Base-by-base conservation (phyloP, 2,797 vertebrate genomes). In the Xyrichtys novacula region DNA sequence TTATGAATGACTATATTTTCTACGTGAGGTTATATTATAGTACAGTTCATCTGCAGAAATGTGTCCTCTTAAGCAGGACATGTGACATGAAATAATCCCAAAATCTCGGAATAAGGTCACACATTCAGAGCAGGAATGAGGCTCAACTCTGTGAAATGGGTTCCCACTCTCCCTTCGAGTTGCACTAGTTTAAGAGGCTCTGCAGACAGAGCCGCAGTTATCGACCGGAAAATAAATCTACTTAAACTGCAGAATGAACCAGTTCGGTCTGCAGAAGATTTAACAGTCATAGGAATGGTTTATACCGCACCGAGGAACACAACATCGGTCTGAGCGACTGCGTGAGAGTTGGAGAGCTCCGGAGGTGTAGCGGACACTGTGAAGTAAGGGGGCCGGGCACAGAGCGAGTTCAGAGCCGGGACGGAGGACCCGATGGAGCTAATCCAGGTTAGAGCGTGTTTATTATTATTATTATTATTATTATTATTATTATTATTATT, bases 381-480 rank as follows among this genome's bases (percentile, higher is more conserved):
- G 31, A 14, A 58, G 53, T 55, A 47, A 28, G 36, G 7, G 12
- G 71, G 59, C 42, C 67, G 40, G 55, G 19, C 55, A 39, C 20
- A 1, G 28, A 25, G 62, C 52, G 31, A 29, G 26, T 19, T 25
- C 19, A 3, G 20, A 42, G 14, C 57, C 20, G 20, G 55, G 19
- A 19, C 12, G 12, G 17, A 42, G 3, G 38, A n/a, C n/a, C 54
- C 9, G 8, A 23, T n/a, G 10, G 44, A 28, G 19, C n/a, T n/a
- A 0, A 28, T 36, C 28, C 28, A 26, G 48, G 9, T 8, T 10
- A 12, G 15, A 16, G 40, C 31, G 22, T 57, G 20, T 31, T 43
- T 44, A 58, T 32, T 6, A 15, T 22, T 43, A 57, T 43, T 10
- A 31, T 43, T n/a, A 25, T 59, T 14, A 9, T 15, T 60, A n/a